Base-by-base conservation (phyloP, 1,140 invertebrate genomes). In the Papilio polyxenes region DNA sequence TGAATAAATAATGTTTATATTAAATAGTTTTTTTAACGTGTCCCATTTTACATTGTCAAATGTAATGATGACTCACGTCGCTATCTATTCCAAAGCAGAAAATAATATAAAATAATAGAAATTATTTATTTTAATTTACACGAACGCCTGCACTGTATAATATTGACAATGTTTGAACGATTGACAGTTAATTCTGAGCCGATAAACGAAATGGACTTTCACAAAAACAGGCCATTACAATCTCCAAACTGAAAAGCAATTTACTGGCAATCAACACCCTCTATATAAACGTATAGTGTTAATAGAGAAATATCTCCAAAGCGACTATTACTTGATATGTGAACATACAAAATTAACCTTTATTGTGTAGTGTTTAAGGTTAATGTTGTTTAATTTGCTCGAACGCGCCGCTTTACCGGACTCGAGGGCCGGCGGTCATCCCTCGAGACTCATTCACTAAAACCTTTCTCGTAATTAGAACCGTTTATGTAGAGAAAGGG, bases 381-480 rank as follows among this genome's bases (percentile, higher is more conserved):
- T 72, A 72, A 37, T 72, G 65, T 65, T 23, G 62, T 15, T 72
- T 72, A 72, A 72, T 72, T 72, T 72, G 65, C 31, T 15, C 53
- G 53, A 17, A 17, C 53, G 53, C 53, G 17, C 15, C 65, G 65
- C 65, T 72, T 72, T 72, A 72, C 65, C 23, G 65, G 65, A 37
- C 65, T 72, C 65, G 13, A 72, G 23, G 65, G 65, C 65, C 31
- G 31, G 65, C 31, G 65, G 65, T 72, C 75, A 77, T 77, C 75
- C 75, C 75, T 53, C 23, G 75, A 15, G 49, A 23, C 49, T 53
- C 75, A 77, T 77, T 53, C 48, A 49, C 75, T 53, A 51, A 77
- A 51, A 49, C 75, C 75, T 77, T 77, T 49, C 48, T 53, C 75
- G 75, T 77, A 77, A 77, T 77, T 77, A 77, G 49, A 75, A 75